Evolutionary conservation across 2,888 invertebrate species (phyloP), one percentile per base, ranked within the genome.

Genomic region (Melieria picta): DNA sequence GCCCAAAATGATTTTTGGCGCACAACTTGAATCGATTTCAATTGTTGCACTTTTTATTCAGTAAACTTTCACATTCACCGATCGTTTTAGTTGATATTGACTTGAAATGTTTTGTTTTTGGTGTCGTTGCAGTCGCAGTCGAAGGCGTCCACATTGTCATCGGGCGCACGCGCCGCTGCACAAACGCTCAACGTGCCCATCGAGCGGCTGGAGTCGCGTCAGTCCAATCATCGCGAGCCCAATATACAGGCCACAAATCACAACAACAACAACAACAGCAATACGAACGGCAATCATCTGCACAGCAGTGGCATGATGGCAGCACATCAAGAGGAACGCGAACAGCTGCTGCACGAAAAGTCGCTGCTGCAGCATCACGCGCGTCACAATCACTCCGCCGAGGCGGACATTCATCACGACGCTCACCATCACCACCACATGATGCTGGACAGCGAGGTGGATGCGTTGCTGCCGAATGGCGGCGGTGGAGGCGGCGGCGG

Each of bases 111-210:
- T 43, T 68, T 65, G n/a, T 46, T 65, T 43, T 50, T 62, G 47
- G 64, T 72, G 69, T 46, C 13, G 50, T 72, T 74, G 7, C 78
- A 87, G 87, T 83, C 85, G 60, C 87, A 87, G 77, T 85, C 86
- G 42, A 87, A 87, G 79, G 82, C 83, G 56, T 87, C 87, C 47
- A 86, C 85, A 13, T 77, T 87, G 43, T 87, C 87, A 5, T 86
- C 86, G 56, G 87, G 87, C 50, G 87, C 86, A 10, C 82, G 87
- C 46, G 86, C 87, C 16, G 87, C 87, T 7, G 87, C 87, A 50
- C 86, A 86, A 78, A 87, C 83, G 9, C 76, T 87, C 13, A 87
- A 87, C 76, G 86, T 87, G 56, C 87, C 87, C 57, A 82, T 87
- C 60, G 87, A 87, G 75, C 84, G 85, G 64, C 79, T 87, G 74